Conservation (phyloP, 2,113 vertebrate species). For the Forbesichthys agassizii region DNA sequence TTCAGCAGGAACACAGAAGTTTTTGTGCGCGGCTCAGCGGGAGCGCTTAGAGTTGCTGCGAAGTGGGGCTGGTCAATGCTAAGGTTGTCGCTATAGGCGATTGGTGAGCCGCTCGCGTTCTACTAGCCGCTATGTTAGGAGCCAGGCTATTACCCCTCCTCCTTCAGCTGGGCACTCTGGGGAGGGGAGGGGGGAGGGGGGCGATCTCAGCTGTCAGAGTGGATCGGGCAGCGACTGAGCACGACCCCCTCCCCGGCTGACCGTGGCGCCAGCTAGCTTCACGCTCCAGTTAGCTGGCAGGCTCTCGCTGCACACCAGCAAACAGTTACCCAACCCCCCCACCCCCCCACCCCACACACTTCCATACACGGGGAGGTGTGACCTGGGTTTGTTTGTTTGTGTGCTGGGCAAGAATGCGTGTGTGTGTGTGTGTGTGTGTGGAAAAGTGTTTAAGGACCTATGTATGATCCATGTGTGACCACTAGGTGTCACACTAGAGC, state of each 20-base stretch:
- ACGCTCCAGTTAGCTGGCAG: conserved; percentile 58
- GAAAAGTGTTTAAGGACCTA: too few species aligned
- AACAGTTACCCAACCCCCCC: conserved; percentile 26
- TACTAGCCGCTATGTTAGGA: too few species aligned
- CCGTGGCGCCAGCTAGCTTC: conserved; percentile 56
- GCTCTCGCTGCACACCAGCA: conserved; percentile 57
- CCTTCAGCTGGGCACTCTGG: conserved; percentile 33
- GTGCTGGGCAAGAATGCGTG: too few species aligned
- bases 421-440: too few species aligned
- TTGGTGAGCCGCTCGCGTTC: not conserved
- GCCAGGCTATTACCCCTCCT: conserved; percentile 7
- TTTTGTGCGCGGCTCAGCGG: too few species aligned
- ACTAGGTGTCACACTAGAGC: too few species aligned
- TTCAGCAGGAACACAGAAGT: too few species aligned
- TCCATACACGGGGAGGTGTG: not conserved
- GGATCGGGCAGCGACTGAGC: conserved; percentile 68
- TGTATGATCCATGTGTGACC: too few species aligned
- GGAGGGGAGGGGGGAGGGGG: conserved; percentile 6
- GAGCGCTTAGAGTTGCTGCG: too few species aligned
- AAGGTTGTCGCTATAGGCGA: not conserved
- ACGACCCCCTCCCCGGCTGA: conserved; percentile 54
- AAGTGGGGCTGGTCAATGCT: too few species aligned
- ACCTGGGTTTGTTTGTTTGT: too few species aligned
- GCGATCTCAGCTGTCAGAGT: conserved; percentile 70
- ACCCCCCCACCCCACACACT: not conserved